Base-by-base conservation (phyloP, 2,113 vertebrate species). In the Nematolebias whitei region DNA sequence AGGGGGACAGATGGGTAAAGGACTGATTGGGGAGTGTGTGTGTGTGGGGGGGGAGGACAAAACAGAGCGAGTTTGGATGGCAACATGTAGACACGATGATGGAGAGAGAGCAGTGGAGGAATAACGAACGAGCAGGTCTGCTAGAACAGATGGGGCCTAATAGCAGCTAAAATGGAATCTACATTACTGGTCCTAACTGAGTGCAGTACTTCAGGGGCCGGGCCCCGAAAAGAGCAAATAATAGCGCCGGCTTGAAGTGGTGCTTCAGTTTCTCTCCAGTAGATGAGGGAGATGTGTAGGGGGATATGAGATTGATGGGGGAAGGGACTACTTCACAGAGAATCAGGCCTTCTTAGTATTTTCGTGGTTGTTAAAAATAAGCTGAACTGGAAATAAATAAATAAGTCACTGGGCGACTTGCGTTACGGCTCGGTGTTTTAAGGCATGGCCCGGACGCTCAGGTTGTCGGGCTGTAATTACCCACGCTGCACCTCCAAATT, bases 161-260 rank as follows among this genome's bases (percentile, higher is more conserved):
- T 92, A 90, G 91, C 89, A 76, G 82, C 85, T 92, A 87, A 93
- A 93, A 93, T 93, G 92, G 92, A 93, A 93, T 92, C 90, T 92
- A 90, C 91, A 93, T 93, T 92, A 93, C 86, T 89, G 83, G 88
- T 90, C 87, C 88, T 90, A 89, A 93, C 87, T 85, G 90, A 92
- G 86, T 92, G 90, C 89, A 88, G 77, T 87, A 89, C 90, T 92
- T 90, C 87, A 90, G 89, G 85, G 84, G 76, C 79, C 74, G 70
- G 80, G 77, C 78, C 80, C 71, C 71, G 66, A 84, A 84, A 83
- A 80, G 64, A 78, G 80, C 83, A 83, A 85, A 88, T 87, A 87
- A 83, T 80, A 82, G 83, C 58, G 50, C 65, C 4, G 74, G 79
- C 80, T 69, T 84, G 84, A 87, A 89, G 90, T 85, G 80, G 83